Base-by-base conservation (phyloP, 2,797 vertebrate genomes). In the Sebastes hubbsi region DNA sequence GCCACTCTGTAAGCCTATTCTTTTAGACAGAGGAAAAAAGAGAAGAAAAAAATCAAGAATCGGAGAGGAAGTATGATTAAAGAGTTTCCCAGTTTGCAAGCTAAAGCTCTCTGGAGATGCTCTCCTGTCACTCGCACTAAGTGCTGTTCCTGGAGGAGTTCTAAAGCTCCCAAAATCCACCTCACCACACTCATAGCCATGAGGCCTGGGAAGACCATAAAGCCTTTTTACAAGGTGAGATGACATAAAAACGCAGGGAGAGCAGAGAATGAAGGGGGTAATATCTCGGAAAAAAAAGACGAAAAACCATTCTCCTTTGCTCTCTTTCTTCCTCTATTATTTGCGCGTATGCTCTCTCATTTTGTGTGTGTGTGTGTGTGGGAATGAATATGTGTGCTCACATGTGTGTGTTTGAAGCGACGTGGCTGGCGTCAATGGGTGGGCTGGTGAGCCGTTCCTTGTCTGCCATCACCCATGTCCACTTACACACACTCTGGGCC, bases 221-320 rank as follows among this genome's bases (percentile, higher is more conserved):
- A 94, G 89, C 66, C 63, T 63, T 92, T 95, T 95, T 94, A 95
- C 93, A 94, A 95, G 93, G 94, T 95, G 94, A 91, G 92, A 94
- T 89, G 89, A 93, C 90, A 94, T 95, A 90, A 93, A 94, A 94
- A 86, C 65, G 3, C 71, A 87, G 84, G 78, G 86, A 86, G 86
- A 87, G 73, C 82, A 83, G 84, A 91, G 81, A 85, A 71, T 80
- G 77, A 83, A 65, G 72, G 78, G 63, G 75, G 79, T 71, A 77
- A 82, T 72, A 85, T 78, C 42, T 32, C 29, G 8, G 14, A 70
- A 38, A 73, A 55, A 55, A 82, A 77, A 63, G 56, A 62, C 12
- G 1, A 14, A 78, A 84, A 84, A 83, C 71, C 34, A 54, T 72
- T 63, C 68, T 63, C 58, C 76, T 83, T 78, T 78, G 24, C 65